Evolutionary conservation across 2,888 invertebrate species (phyloP).

Genomic region (Epistrophe eligans): DNA sequence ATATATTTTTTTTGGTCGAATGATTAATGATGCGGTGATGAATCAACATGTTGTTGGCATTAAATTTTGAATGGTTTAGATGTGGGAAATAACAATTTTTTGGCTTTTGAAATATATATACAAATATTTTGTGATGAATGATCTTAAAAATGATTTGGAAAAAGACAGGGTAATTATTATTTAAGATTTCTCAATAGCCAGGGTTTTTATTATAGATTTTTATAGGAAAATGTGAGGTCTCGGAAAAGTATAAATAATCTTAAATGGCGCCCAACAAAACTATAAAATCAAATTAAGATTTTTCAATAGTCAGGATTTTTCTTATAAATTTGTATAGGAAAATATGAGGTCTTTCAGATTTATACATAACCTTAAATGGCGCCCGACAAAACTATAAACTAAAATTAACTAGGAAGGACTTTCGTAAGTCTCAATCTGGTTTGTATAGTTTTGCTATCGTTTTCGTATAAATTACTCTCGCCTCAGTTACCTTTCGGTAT

Average conservation of each 20-base stretch:
- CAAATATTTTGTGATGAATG: slow-evolving; percentile 17
- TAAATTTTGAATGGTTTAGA: not conserved
- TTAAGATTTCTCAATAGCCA: slow-evolving; percentile 3
- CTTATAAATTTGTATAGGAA: not conserved
- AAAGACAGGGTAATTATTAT: not conserved
- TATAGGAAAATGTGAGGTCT: not conserved
- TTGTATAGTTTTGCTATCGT: too few relatives aligned
- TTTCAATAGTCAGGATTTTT: not conserved
- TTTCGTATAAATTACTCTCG: too few relatives aligned
- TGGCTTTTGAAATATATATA: not conserved
- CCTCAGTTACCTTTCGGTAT: too few relatives aligned
- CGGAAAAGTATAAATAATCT: too few relatives aligned
- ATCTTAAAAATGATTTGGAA: slow-evolving; percentile 9
- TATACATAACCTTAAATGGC: not conserved
- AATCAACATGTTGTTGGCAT: slow-evolving; percentile 18
- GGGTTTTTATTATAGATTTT: not conserved
- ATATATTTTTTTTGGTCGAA: not conserved
- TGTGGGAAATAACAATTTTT: slow-evolving; percentile 12
- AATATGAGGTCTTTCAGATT: not conserved
- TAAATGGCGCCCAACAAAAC: not conserved
- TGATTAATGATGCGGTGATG: slow-evolving; percentile 21
- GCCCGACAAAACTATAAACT: too few relatives aligned
- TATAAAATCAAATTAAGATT: not conserved
- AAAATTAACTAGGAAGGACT: too few relatives aligned
- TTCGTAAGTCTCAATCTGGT: too few relatives aligned